Evolutionary conservation across 2,797 vertebrate genomes (phyloP).

Genomic region (Syngnathus rostellatus): DNA sequence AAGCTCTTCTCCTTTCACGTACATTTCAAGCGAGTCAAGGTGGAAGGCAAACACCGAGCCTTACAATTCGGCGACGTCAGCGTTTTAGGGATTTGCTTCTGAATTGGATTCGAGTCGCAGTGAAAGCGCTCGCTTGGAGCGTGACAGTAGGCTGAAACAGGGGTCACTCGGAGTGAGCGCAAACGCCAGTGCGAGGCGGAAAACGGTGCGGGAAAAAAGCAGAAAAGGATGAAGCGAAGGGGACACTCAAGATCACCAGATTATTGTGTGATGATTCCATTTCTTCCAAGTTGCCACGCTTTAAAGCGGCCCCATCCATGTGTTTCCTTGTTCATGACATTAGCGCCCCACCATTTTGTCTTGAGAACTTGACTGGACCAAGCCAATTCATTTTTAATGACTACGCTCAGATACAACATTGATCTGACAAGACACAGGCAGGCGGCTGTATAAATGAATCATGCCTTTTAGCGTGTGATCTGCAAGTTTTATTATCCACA

Average conservation of each 20-base stretch:
- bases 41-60: slow-evolving; percentile 25
- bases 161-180: slow-evolving; percentile 38
- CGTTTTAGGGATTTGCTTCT: slow-evolving; percentile 55
- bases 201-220: slow-evolving; percentile 32
- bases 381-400: slow-evolving; percentile 8
- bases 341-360: background rate
- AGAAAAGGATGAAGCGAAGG: slow-evolving; percentile 36
- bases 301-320: too few species aligned
- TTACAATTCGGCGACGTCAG: slow-evolving; percentile 38
- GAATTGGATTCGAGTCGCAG: slow-evolving; percentile 55
- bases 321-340: slow-evolving; percentile 2
- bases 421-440: slow-evolving; percentile 14
- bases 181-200: slow-evolving; percentile 11
- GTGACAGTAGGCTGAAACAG: slow-evolving; percentile 48
- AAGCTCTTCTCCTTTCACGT: too few species aligned
- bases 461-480: slow-evolving; percentile 12
- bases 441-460: slow-evolving; percentile 32
- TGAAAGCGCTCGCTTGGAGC: slow-evolving; percentile 48
- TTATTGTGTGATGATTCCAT: background rate
- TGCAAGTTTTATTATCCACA: background rate
- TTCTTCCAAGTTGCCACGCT: too few species aligned
- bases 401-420: slow-evolving; percentile 20
- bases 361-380: background rate
- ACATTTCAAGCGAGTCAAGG: slow-evolving; percentile 13
- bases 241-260: slow-evolving; percentile 19